Evolutionary conservation across 2,888 invertebrate genomes (phyloP).

Genomic region (Conus canariensis): DNA sequence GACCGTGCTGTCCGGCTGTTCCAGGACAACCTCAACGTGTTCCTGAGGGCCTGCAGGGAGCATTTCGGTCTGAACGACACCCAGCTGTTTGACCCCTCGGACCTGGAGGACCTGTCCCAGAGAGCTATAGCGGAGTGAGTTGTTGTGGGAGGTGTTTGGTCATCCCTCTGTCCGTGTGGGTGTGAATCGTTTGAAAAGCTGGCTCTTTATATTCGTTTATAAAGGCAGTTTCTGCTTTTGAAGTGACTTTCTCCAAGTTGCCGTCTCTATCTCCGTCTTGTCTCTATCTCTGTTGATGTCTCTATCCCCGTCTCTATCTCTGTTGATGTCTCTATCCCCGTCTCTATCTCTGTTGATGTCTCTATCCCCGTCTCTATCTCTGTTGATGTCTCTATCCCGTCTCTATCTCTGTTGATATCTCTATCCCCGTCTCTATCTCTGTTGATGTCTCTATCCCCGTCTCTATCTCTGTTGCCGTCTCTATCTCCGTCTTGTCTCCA

Average conservation of each 20-base stretch:
- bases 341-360: no score
- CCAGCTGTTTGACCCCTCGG: constrained; percentile 75
- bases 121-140: constrained; percentile 75
- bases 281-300: neutral
- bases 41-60: constrained; percentile 71
- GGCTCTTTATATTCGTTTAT: no score
- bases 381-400: no score
- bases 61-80: constrained; percentile 72
- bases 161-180: neutral
- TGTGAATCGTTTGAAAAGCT: neutral
- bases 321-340: no score
- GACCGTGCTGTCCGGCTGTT: constrained; percentile 43
- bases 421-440: no score
- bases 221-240: no score
- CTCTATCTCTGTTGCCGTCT: no score
- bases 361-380: no score
- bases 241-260: no score
- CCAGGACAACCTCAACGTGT: constrained; percentile 77
- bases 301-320: no score
- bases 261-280: neutral
- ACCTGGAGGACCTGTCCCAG: constrained; percentile 76
- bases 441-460: no score
- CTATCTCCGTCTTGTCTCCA: neutral
- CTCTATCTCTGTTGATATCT: no score
- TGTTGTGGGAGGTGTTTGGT: constrained; percentile 31